Conservation (phyloP, 2,888 invertebrate genomes). For the Eristalis intricaria region DNA sequence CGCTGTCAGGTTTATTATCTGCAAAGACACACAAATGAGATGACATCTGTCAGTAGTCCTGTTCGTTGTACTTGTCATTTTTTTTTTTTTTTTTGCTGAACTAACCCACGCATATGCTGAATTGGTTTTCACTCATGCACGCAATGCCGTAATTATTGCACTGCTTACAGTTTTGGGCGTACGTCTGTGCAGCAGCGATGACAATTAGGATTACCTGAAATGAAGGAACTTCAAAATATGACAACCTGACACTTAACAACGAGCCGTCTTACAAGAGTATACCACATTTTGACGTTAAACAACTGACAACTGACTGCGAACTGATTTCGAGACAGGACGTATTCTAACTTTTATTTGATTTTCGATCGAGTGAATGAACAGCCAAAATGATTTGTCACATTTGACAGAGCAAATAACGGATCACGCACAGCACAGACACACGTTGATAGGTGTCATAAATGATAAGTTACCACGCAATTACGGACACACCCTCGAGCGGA, state of each 20-base stretch:
- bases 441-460: not conserved
- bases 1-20: conserved; percentile 39
- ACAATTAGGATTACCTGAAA: conserved; percentile 32
- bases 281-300: conserved; percentile 34
- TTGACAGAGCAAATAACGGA: not conserved
- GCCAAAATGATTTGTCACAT: not conserved
- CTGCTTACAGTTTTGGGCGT: conserved; percentile 72
- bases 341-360: conserved; percentile 34
- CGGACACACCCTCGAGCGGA: not conserved
- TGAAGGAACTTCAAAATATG: not conserved
- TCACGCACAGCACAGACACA: too few relatives aligned
- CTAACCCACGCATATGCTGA: conserved; percentile 75
- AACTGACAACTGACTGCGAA: conserved; percentile 13
- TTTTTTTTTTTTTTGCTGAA: not conserved
- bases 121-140: conserved; percentile 73
- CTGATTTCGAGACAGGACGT: not conserved
- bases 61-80: not conserved
- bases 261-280: conserved; percentile 17
- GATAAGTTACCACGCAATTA: not conserved
- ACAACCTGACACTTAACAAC: conserved; percentile 4
- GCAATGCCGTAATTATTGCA: conserved; percentile 73
- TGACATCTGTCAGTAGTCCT: not conserved
- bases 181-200: conserved; percentile 33
- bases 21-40: not conserved
- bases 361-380: not conserved